Evolutionary conservation across 2,797 vertebrate genomes (phyloP).

Genomic region (Euphonia xanthogaster): DNA sequence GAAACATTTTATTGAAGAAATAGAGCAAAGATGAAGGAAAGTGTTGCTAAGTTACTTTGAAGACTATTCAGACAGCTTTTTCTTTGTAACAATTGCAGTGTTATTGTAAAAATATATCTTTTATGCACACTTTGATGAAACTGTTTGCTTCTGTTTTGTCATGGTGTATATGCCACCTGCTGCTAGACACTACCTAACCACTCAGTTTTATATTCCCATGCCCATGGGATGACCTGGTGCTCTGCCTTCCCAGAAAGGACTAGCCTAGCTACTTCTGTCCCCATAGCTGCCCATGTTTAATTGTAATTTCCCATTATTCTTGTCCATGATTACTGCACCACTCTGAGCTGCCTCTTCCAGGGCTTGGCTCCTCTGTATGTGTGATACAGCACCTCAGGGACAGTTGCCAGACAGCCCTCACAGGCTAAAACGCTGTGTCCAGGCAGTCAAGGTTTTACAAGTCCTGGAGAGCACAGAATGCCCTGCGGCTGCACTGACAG

Average conservation of each 20-base stretch:
- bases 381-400: rapidly evolving
- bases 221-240: too few relatives aligned
- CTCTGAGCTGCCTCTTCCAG: neutral
- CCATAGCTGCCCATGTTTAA: neutral
- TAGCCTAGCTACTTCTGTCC: neutral
- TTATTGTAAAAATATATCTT: neutral
- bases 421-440: neutral
- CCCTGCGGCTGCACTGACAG: neutral
- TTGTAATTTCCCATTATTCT: neutral
- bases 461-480: neutral
- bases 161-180: rapidly evolving
- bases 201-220: neutral
- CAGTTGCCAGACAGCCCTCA: neutral
- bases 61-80: neutral
- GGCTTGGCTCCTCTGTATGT: neutral
- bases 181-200: neutral
- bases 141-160: neutral
- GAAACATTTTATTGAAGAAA: neutral
- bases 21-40: neutral
- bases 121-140: neutral
- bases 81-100: neutral
- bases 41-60: neutral
- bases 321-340: neutral
- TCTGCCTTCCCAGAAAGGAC: neutral
- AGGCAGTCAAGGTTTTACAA: neutral